Conservation (phyloP, 92 coral and sea anemone species). For the Pocillopora grandis region DNA sequence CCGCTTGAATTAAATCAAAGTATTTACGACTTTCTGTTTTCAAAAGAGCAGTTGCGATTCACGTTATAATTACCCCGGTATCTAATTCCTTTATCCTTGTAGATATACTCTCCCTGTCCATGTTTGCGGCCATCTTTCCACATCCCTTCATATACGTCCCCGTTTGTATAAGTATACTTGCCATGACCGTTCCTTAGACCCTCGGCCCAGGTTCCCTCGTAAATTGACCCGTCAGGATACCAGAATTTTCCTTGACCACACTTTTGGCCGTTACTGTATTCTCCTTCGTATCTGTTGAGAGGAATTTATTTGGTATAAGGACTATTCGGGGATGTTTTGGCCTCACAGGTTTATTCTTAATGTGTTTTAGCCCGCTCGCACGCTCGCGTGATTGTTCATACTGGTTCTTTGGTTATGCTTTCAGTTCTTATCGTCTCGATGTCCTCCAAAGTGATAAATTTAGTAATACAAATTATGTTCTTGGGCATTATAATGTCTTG, state of each 20-base stretch:
- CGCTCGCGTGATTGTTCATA: no score
- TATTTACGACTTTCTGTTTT: no score
- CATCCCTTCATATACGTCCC: constrained; percentile 81
- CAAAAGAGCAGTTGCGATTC: no score
- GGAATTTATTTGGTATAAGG: neutral
- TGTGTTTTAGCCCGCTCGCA: no score
- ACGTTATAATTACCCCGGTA: constrained; percentile 40
- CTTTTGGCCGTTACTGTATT: constrained; percentile 52
- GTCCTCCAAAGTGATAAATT: neutral
- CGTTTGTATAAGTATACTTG: constrained; percentile 77
- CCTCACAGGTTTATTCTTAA: no score
- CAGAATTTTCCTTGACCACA: constrained; percentile 76
- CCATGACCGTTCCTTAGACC: constrained; percentile 80
- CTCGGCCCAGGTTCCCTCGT: constrained; percentile 79
- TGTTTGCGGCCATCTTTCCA: constrained; percentile 81
- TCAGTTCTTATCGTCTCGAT: neutral
- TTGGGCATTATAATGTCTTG: no score
- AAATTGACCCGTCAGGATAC: constrained; percentile 86
- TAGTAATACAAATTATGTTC: no score
- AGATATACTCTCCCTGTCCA: constrained; percentile 78
- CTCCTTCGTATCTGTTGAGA: constrained; percentile 76
- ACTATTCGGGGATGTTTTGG: no score
- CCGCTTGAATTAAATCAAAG: no score
- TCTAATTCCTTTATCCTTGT: constrained; percentile 43
- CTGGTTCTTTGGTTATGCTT: no score